phyloP scores from a whole-genome alignment of 2,888 invertebrate genomes.

The Morpho helenor region DNA sequence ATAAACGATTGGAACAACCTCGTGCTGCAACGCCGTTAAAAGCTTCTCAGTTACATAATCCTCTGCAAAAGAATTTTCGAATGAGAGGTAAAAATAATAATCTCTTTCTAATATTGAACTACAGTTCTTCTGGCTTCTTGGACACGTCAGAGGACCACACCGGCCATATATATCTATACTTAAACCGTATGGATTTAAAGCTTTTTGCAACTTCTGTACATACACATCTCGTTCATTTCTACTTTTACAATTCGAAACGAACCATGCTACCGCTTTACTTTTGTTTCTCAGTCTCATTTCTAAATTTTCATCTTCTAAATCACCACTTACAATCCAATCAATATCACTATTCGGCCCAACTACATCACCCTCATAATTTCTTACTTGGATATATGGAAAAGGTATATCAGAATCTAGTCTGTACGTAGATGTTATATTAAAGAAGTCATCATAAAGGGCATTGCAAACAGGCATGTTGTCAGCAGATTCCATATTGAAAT shows the following conservation, averaged over 20 bases:
- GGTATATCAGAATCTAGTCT: conserved; percentile 62
- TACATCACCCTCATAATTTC: conserved; percentile 40
- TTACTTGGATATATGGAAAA: conserved; percentile 51
- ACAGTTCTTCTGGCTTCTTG: conserved; percentile 40
- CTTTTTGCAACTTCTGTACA: conserved; percentile 41
- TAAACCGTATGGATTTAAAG: conserved; percentile 37
- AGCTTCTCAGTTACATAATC: conserved; percentile 80
- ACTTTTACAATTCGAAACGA: conserved; percentile 57
- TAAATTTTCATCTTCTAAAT: conserved; percentile 34
- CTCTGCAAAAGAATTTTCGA: conserved; percentile 85
- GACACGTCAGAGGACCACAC: conserved; percentile 65
- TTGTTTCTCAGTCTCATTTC: conserved; percentile 44
- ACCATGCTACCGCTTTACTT: conserved; percentile 65
- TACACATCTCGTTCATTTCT: conserved; percentile 45
- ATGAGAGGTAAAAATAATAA: conserved; percentile 86
- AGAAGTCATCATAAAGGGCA: conserved; percentile 50
- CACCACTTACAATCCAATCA: conserved; percentile 37
- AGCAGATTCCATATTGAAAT: conserved; percentile 60
- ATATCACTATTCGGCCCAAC: conserved; percentile 53
- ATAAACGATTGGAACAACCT: conserved; percentile 83
- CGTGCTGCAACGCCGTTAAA: conserved; percentile 76
- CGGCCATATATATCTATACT: conserved; percentile 75
- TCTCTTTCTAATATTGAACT: conserved; percentile 62
- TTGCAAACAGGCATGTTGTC: conserved; percentile 56
- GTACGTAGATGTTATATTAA: conserved; percentile 69